Evolutionary conservation across 2,797 vertebrate genomes (phyloP), one percentile per base, ranked within the genome.

Genomic region (Halcyon leucocephala): DNA sequence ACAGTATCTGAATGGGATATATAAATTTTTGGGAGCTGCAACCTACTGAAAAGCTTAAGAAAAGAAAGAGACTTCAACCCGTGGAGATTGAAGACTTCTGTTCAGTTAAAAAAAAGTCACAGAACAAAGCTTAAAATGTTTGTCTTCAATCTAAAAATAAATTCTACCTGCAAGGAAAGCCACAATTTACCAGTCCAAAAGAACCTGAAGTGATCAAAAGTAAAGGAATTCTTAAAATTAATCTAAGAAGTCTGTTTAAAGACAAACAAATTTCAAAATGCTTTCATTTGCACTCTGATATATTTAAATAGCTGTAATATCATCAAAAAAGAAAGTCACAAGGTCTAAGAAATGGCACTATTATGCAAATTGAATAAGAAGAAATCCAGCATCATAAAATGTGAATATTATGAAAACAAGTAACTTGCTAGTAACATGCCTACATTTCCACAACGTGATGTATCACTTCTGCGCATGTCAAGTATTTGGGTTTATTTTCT

Each of bases 341-440:
- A 39, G 9, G 35, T 48, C 58, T 79, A 13, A 82, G 44, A 79
- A 84, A 24, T 22, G 55, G 15, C 37, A 65, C 58, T 12, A 11
- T 55, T 70, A 49, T 0, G 0, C 29, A 74, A 77, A 26, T 0
- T 49, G 19, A 82, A 31, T 41, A 72, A 62, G 29, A 65, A 71
- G 35, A 89, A 82, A 85, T 7, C 9, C 33, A 78, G 22, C 14
- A 57, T 20, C 29, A 37, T 25, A 76, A 81, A 82, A 55, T 6
- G 8, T 4, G 33, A 88, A 7, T 48, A 76, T 46, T 83, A 72
- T 65, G 80, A 58, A 70, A 82, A 64, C 12, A 69, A 57, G 3
- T 4, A 46, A 19, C 20, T 49, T 81, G 66, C 42, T n/a, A 17
- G 12, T 46, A 55, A 54, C 0, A 1, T 1, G 2, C 13, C 79